Evolutionary conservation across 2,888 invertebrate species (phyloP), one percentile per base, ranked within the genome.

Genomic region (Catocala fraxini): DNA sequence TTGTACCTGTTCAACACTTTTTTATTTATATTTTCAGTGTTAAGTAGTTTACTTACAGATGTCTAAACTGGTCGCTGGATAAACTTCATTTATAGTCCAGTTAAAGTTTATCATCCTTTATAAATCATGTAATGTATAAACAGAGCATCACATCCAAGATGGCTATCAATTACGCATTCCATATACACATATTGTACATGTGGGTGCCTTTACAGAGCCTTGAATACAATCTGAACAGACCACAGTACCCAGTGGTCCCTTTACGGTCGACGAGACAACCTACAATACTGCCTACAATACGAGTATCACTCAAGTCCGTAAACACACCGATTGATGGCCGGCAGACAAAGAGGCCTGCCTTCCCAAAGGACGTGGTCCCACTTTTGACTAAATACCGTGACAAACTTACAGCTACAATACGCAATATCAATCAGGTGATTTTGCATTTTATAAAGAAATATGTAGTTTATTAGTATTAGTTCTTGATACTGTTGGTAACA

Each of bases 181-280:
- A 15, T 12, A 45, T 45, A 12, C 15, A 46, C 46, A 46, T 9
- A 9, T 4, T 15, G 6, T 39, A 39, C 35, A 39, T n/a, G 0
- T 45, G 2, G 15, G 12, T 7, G 6, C 12, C 45, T 45, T 34
- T n/a, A 34, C 43, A 45, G 12, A 55, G 39, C 9, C 7, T 5
- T 34, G 11, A 47, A 48, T 11, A 46, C 11, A 54, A 9, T 6
- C 15, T 34, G 6, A 35, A n/a, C 46, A n/a, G 11, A 51, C 41
- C 33, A 0, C 25, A 11, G 33, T 13, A 10, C 33, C 35, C 35
- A 9, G 35, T 35, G 25, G 56, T 63, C 55, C 34, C 55, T 68
- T 73, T 45, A 66, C 69, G 63, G 65, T 59, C 54, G 53, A 51
- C 15, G 15, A 59, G 13, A 59, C 54, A 65, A 25, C 43, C 39